Evolutionary conservation across 2,888 invertebrate species (phyloP).

Genomic region (Lymantria monacha): DNA sequence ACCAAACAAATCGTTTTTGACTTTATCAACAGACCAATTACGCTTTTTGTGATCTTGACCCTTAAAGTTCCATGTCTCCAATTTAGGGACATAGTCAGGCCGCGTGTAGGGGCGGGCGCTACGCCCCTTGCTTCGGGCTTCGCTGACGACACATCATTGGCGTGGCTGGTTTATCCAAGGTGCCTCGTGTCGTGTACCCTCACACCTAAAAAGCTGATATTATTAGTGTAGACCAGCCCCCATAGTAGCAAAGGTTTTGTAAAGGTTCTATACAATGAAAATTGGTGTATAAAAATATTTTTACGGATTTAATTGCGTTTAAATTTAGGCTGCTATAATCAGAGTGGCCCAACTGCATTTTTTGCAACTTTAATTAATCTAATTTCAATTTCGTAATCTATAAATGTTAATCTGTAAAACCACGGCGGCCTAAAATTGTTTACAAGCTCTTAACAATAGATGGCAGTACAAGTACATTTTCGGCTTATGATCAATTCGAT

Average conservation of each 20-base stretch:
- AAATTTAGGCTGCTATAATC: no score
- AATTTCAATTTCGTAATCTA: no score
- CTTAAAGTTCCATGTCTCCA: background rate
- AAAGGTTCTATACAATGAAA: no score
- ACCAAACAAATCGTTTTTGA: conserved; percentile 1
- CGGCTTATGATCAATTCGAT: no score
- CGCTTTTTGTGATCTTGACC: conserved; percentile 2
- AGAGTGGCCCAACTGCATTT: no score
- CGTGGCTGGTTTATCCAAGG: conserved; percentile 42
- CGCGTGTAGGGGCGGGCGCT: conserved; percentile 46
- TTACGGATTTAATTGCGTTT: no score
- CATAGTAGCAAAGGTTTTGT: background rate
- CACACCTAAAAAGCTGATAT: conserved; percentile 25
- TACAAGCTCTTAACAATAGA: no score
- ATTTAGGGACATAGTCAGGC: conserved; percentile 30
- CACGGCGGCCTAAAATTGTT: no score
- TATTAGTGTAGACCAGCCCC: background rate
- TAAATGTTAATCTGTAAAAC: no score
- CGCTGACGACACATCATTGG: conserved; percentile 59
- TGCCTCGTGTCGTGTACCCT: conserved; percentile 26
- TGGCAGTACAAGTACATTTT: no score
- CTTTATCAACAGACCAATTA: conserved; percentile 3
- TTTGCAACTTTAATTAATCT: no score
- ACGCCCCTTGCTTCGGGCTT: conserved; percentile 57
- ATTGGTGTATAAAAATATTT: no score